phyloP scores from a whole-genome alignment of 2,797 vertebrate species.

The Sebastes oblongus region DNA sequence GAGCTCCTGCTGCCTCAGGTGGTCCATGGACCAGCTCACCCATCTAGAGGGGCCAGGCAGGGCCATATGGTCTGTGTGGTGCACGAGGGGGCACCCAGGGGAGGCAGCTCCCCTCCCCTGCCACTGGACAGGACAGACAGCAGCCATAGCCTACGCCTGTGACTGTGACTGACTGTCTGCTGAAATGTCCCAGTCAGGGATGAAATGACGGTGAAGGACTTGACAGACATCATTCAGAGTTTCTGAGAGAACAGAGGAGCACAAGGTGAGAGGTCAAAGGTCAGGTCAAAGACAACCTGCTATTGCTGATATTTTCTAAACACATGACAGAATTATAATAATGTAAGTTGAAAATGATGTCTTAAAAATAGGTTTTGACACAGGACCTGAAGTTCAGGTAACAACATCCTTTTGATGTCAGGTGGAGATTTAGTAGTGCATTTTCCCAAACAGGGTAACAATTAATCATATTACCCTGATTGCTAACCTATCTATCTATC shows the following conservation, averaged over 20 bases:
- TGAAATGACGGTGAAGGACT: conserved; percentile 43
- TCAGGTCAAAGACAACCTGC: conserved; percentile 8
- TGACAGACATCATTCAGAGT: conserved; percentile 57
- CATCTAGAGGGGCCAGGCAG: conserved; percentile 64
- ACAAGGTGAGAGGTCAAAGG: neutral
- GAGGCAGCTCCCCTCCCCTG: conserved; percentile 47
- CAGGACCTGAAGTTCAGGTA: neutral
- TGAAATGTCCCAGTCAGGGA: conserved; percentile 46
- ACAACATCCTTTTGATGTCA: neutral
- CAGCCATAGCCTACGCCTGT: conserved; percentile 20
- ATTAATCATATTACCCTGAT: neutral
- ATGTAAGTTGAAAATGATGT: neutral
- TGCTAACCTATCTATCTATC: neutral
- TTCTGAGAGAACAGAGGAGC: conserved; percentile 6
- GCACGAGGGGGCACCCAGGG: conserved; percentile 66
- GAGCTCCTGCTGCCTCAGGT: conserved; percentile 80
- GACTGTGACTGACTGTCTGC: conserved; percentile 34
- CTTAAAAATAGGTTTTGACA: neutral
- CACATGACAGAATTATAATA: neutral
- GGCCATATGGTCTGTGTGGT: conserved; percentile 77
- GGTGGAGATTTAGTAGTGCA: neutral
- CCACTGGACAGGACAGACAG: conserved; percentile 55
- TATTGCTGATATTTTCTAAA: neutral
- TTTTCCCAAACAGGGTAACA: neutral
- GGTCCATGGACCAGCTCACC: conserved; percentile 73